Conservation (phyloP, 2,113 vertebrate genomes). For the Oreocharis arfaki region DNA sequence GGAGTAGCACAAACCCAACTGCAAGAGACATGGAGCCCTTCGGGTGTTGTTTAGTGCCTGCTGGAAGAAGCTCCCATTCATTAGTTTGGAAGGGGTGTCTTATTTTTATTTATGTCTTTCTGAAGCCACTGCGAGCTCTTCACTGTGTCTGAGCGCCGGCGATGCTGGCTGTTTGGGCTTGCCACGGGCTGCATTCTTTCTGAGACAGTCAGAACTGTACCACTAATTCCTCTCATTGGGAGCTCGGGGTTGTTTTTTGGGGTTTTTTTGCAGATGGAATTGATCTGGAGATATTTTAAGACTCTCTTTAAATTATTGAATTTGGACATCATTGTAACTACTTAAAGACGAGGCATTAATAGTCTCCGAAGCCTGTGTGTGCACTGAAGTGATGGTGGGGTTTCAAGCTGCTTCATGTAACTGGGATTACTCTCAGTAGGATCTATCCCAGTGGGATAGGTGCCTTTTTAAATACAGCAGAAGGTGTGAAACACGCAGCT, state of each 20-base stretch:
- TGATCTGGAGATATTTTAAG: conserved; percentile 4
- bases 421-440: not conserved
- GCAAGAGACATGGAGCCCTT: not conserved
- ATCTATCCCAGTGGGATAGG: not conserved
- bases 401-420: not conserved
- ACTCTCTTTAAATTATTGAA: not conserved
- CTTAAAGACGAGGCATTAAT: not conserved
- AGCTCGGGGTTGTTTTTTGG: not conserved
- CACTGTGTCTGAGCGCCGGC: not conserved
- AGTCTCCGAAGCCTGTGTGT: not conserved
- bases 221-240: not conserved
- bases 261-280: not conserved
- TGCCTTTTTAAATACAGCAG: not conserved
- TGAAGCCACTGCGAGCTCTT: not conserved
- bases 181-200: not conserved
- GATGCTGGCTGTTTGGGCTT: not conserved
- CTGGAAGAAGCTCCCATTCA: not conserved
- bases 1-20: not conserved
- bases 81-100: not conserved
- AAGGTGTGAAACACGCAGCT: not conserved
- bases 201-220: not conserved
- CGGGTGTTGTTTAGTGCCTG: not conserved
- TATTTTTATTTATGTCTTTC: not conserved
- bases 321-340: not conserved
- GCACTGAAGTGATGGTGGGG: not conserved